Percentiles rank a stretch among this genome's conserved stretches.
Conservation (phyloP, 2,797 vertebrate species). For the Cyclura pinguis region DNA sequence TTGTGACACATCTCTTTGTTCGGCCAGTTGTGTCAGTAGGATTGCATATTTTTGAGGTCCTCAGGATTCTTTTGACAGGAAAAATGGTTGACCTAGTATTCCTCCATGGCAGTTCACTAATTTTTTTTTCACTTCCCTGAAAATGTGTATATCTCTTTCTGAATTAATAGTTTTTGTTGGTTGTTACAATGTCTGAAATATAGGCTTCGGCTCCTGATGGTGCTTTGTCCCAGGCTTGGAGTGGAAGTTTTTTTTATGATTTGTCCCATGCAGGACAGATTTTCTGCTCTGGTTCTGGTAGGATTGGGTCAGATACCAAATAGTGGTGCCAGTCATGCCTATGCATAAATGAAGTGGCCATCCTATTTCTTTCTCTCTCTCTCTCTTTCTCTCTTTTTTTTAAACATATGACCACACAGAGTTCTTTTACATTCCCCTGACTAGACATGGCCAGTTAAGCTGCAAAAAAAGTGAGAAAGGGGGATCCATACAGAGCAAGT, state of each 20-base stretch:
- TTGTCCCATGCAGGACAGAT: background rate
- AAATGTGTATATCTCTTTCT: background rate
- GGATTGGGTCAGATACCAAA: background rate
- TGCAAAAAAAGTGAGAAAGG: background rate
- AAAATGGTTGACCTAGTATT: background rate
- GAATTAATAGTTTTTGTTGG: background rate
- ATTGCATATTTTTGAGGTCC: background rate
- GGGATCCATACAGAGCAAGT: background rate
- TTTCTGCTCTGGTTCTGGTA: background rate
- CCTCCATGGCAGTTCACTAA: background rate
- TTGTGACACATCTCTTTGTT: background rate
- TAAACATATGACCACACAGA: no score
- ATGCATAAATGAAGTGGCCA: background rate
- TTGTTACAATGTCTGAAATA: background rate
- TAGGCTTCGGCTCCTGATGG: no score
- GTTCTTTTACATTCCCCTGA: background rate
- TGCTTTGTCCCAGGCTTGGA: background rate
- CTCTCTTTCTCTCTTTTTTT: background rate
- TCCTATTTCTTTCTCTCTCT: no score
- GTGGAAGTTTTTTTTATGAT: background rate
- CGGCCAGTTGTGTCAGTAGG: background rate
- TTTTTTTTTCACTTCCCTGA: background rate
- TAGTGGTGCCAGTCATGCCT: background rate
- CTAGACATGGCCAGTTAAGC: background rate
- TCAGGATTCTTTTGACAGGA: background rate